Evolutionary conservation across 1,140 invertebrate species (phyloP), one percentile per base, ranked within the genome.

Genomic region (Sesamia nonagrioides): DNA sequence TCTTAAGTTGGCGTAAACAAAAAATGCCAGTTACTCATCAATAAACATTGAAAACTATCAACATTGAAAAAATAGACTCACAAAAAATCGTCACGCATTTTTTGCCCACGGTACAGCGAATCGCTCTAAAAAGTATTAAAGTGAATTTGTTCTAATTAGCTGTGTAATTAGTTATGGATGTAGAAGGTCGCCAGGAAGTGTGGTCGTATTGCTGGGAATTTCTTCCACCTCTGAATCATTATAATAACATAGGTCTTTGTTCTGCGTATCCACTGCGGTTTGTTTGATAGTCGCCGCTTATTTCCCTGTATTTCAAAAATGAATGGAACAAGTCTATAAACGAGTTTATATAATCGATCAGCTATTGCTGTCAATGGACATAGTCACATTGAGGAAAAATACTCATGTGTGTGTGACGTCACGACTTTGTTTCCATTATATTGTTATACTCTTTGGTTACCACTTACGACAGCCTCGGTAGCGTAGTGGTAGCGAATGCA

Each of bases 141-240:
- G 33, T 71, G 33, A 71, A 71, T 69, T 68, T 69, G 68, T 61
- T 73, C 58, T 78, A 78, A 69, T 78, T 61, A 73, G 56, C 61
- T 27, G 42, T 61, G 42, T 78, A 78, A 72, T 78, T 61, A 78
- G 68, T 15, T 52, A 63, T 61, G 17, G 68, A 58, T 18, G 9
- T 21, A 54, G 68, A 78, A 78, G 77, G 77, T 56, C 69, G 63
- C 40, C 72, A 71, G 78, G 78, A 80, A 80, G 66, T 76, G 8
- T 11, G n/a, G 42, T 18, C 15, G 37, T 9, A 9, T 1, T n/a
- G 63, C 42, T 61, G 77, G 33, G 45, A 80, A 69, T 80, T 80
- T 75, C 73, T 69, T 80, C 50, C 54, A 60, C 48, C 48, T 15
- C 21, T 80, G 78, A 79, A 27, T 80, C 73, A 80, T 79, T 56